A percentile compares a stretch with the other conserved stretches of the same genome.
phyloP scores from a whole-genome alignment of 2,888 invertebrate species.

The Kuschelorhynchus macadamiae region DNA sequence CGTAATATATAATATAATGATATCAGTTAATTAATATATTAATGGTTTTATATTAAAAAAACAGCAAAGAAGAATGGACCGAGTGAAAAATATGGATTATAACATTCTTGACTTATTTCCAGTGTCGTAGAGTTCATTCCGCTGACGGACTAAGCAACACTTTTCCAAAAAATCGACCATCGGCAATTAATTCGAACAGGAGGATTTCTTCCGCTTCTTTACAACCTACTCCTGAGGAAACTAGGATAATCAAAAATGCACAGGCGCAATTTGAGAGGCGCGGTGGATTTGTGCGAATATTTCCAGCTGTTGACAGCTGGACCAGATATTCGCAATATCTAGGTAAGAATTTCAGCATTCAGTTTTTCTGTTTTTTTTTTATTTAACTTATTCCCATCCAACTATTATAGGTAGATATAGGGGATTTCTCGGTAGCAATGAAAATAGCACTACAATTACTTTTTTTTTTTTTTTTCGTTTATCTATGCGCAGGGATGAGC shows the following conservation, averaged over 20 bases:
- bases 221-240: constrained; percentile 81
- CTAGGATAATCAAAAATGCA: constrained; percentile 80
- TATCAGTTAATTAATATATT: not conserved
- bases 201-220: constrained; percentile 61
- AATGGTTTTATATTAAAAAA: not conserved
- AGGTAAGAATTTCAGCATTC: constrained; percentile 73
- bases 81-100: too few relatives aligned
- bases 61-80: too few relatives aligned
- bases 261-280: constrained; percentile 85
- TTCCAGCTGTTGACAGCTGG: constrained; percentile 92
- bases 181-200: constrained; percentile 30
- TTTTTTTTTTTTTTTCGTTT: too few relatives aligned
- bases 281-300: constrained; percentile 92
- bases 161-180: constrained; percentile 63
- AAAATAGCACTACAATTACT: too few relatives aligned
- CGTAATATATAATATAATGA: too few relatives aligned
- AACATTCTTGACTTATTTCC: constrained; percentile 44
- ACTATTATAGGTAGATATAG: too few relatives aligned
- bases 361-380: too few relatives aligned
- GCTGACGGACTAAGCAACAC: constrained; percentile 75
- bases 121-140: constrained; percentile 82
- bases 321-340: constrained; percentile 84
- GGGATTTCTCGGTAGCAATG: too few relatives aligned
- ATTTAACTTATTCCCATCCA: too few relatives aligned
- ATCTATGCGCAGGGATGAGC: too few relatives aligned